Evolutionary conservation across 1,140 invertebrate genomes (phyloP), one percentile per base, ranked within the genome.

Genomic region (Brachionus paranguensis): DNA sequence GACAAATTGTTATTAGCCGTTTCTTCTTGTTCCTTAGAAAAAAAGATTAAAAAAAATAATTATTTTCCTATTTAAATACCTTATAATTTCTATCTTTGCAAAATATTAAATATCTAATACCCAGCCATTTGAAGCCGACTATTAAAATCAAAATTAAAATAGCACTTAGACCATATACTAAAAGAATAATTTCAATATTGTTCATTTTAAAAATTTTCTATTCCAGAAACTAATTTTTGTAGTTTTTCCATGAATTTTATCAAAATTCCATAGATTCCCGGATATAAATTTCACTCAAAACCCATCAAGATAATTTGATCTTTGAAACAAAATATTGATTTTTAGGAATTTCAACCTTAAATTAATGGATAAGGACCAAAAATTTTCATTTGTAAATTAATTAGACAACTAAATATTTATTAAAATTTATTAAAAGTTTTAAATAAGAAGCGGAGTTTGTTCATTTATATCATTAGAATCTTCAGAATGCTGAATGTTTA

Each of bases 391-490:
- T 68, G 1, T n/a, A 7, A 68, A 68, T 33, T 33, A 68, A 29
- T 33, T 24, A 68, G 12, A 29, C 11, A 68, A 74, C 2, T 43
- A 74, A 45, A 4, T 74, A 43, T 74, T 74, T 72, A 72, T 41
- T 41, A 72, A 72, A 68, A 68, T n/a, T 29, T 17, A 60, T 5
- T 24, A 20, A 60, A 6, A 60, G 53, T 72, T 72, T 72, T 43
- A 72, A 72, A 72, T 72, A 41, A 76, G 47, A 11, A 76, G 47
- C 1, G 72, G 72, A 50, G 72, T 76, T 53, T 76, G 72, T 27
- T 76, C 72, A 50, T 29, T 47, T 1, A 43, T 20, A 14, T 72
- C 68, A 41, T 12, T 20, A 10, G 70, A 43, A 45, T 47, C 12
- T 3, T 20, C 33, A 5, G 29, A 41, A 27, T 60, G n/a, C 41